Evolutionary conservation across 2,113 vertebrate genomes (phyloP).

Genomic region (Athene cunicularia): DNA sequence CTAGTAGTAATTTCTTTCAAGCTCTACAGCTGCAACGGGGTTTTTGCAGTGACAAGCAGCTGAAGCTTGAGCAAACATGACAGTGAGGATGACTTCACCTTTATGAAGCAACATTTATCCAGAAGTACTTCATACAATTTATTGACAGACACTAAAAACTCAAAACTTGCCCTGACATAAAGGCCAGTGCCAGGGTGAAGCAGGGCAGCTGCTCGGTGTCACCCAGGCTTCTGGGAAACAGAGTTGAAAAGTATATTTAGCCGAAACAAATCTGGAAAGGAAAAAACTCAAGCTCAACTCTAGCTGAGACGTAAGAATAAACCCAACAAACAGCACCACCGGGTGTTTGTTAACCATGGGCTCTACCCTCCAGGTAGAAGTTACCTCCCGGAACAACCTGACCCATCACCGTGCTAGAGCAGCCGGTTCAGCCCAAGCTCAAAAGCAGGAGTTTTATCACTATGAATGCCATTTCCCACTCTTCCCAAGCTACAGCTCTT

Average conservation of each 20-base stretch:
- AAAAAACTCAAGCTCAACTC: neutral
- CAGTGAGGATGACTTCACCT: neutral
- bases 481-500: neutral
- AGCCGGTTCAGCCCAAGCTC: neutral
- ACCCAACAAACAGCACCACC: neutral
- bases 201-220: neutral
- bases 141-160: neutral
- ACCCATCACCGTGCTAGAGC: rapidly evolving
- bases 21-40: neutral
- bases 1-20: neutral
- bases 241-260: rapidly evolving
- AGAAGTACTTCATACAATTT: neutral
- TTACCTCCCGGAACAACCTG: neutral
- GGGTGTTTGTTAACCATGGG: neutral
- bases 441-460: neutral
- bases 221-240: neutral
- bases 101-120: neutral
- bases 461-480: neutral
- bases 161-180: neutral
- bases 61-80: neutral
- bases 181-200: neutral
- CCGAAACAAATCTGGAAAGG: neutral
- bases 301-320: neutral
- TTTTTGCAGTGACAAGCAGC: neutral
- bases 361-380: neutral